Evolutionary conservation across 2,113 vertebrate genomes (phyloP), one percentile per base, ranked within the genome.

Genomic region (Seriola quinqueradiata): DNA sequence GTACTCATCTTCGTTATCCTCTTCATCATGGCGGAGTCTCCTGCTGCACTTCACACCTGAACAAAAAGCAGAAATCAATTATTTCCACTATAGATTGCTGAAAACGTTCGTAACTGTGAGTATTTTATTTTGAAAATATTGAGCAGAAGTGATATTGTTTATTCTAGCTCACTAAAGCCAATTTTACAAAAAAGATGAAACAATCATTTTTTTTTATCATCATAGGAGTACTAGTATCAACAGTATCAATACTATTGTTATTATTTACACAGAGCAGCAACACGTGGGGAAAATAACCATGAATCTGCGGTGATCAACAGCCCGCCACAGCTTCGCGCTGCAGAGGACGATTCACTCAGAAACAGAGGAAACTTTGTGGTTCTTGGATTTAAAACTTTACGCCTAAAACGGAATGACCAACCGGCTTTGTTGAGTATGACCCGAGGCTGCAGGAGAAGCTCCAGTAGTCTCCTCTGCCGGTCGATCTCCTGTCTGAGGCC

Each of bases 391-490:
- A 3, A 54, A n/a, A 21, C 0, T 28, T 17, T n/a, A 57, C 6
- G 12, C 0, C 7, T 14, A 3, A 9, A 46, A 14, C 4, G 2
- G 28, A 28, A 28, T 28, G 28, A 66, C 79, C 0, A 0, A 87
- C 87, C 72, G 11, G 0, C 5, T 9, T 14, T 14, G 6, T 4
- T 5, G 14, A 44, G 38, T 0, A 17, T 0, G 32, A 63, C 1
- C 60, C 0, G 58, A 0, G 17, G 44, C 85, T 76, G 85, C 23
- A 82, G 57, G 0, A 2, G 4, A 42, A 10, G 2, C 81, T 89
- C 76, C 88, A 86, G 86, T 78, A 86, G 82, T 1, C 21, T 46
- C 73, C 14, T 65, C 86, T 89, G 90, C 58, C 73, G 84, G 12
- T 10, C 16, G 1, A 89, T 59, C 86, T 89, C 54, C 65, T 0